Conservation (phyloP, 2,113 vertebrate genomes). For the Cathartes aura region DNA sequence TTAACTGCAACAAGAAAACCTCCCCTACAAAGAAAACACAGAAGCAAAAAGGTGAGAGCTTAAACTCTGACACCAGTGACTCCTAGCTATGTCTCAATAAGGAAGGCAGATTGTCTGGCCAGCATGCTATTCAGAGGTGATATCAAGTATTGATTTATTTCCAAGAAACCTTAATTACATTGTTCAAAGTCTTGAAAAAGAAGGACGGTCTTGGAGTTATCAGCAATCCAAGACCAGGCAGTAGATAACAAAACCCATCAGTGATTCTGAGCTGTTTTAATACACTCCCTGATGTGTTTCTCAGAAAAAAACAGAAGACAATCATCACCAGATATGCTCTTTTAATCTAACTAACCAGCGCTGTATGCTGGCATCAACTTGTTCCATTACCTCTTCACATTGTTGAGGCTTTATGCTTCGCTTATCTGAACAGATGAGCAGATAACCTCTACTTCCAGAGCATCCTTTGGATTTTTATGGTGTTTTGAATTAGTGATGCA, state of each 20-base stretch:
- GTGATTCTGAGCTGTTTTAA: constrained; percentile 22
- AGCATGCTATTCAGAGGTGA: neutral
- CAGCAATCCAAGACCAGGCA: neutral
- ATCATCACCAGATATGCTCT: neutral
- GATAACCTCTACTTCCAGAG: constrained; percentile 1
- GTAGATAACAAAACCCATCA: constrained; percentile 12
- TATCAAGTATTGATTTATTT: constrained; percentile 51
- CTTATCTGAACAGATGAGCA: constrained; percentile 8
- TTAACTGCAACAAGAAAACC: neutral
- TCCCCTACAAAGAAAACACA: neutral
- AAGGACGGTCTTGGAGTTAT: neutral
- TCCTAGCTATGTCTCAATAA: neutral
- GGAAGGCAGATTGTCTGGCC: constrained; percentile 2
- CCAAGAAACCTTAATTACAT: constrained; percentile 32
- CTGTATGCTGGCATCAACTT: neutral
- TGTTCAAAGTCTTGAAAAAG: constrained; percentile 34
- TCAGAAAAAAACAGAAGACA: neutral
- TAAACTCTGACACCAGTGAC: neutral
- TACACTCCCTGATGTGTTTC: neutral
- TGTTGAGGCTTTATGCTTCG: neutral
- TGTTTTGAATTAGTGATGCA: constrained; percentile 38
- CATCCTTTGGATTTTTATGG: neutral
- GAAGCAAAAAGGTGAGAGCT: neutral
- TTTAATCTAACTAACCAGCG: neutral
- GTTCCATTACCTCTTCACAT: constrained; percentile 1